These are phyloP conservation scores for Diaphora mendica DNA, from an alignment of 2,888 invertebrate genomes.

Conservation along the genomic window DNA sequence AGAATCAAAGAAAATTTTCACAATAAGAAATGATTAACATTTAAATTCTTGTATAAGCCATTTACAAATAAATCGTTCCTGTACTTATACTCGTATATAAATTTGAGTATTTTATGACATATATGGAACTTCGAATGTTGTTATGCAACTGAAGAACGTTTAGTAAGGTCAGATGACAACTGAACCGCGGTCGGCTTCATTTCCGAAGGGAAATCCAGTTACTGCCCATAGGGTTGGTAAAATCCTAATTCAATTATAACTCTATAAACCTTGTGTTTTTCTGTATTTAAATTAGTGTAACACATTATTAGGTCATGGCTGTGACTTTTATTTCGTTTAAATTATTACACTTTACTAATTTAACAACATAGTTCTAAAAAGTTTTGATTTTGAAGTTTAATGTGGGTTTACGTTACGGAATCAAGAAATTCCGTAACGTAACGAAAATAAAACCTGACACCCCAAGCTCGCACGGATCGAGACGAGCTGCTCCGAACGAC, in stretches of 20 bases:
- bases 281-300: too few species aligned
- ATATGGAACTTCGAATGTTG: conserved; percentile 63
- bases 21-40: conserved; percentile 53
- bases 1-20: conserved; percentile 46
- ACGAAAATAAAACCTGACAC: too few species aligned
- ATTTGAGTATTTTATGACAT: conserved; percentile 48
- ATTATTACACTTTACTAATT: too few species aligned
- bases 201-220: conserved; percentile 51
- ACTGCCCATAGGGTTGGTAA: conserved; percentile 41
- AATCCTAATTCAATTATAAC: conserved; percentile 22
- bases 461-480: too few species aligned
- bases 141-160: conserved; percentile 50
- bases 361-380: too few species aligned
- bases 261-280: too few species aligned
- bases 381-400: too few species aligned
- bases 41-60: conserved; percentile 47
- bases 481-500: too few species aligned
- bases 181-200: conserved; percentile 55
- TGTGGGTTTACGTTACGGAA: too few species aligned
- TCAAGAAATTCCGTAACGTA: too few species aligned
- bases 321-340: too few species aligned
- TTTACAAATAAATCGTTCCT: conserved; percentile 55
- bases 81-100: conserved; percentile 52
- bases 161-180: conserved; percentile 42
- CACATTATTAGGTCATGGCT: too few species aligned